A percentile compares a stretch with the other conserved stretches of the same genome.
Evolutionary conservation across 2,797 vertebrate genomes (phyloP).

Genomic region (Poeciliopsis infans): DNA sequence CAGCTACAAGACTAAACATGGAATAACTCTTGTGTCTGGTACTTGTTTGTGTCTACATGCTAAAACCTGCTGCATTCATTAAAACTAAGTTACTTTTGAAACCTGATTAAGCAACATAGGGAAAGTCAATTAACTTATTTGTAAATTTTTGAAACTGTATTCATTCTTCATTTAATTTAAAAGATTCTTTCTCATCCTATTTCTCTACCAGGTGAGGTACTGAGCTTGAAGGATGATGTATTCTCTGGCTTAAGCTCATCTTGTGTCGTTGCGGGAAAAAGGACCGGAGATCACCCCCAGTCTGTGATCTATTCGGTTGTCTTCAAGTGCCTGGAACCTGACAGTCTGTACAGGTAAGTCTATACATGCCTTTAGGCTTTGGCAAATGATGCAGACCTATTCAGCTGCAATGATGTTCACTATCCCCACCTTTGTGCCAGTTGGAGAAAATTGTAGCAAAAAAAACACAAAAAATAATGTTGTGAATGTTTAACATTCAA

Average conservation of each 20-base stretch:
- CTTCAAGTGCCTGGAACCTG: conserved; percentile 99
- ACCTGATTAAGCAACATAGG: neutral
- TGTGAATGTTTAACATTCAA: neutral
- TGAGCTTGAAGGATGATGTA: conserved; percentile 95
- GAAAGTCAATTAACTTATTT: neutral
- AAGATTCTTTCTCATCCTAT: neutral
- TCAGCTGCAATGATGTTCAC: neutral
- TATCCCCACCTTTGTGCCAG: neutral
- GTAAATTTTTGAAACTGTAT: neutral
- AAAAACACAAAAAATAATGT: too few relatives aligned
- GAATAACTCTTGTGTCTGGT: conserved; percentile 54
- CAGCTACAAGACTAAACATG: conserved; percentile 27
- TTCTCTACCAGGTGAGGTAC: conserved; percentile 87
- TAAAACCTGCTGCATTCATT: neutral
- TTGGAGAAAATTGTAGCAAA: neutral
- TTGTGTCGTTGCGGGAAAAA: conserved; percentile 92
- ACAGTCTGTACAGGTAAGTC: conserved; percentile 98
- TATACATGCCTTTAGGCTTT: neutral
- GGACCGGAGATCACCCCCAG: conserved; percentile 87
- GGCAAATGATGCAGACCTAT: neutral
- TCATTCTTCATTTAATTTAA: neutral
- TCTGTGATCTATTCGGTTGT: conserved; percentile 92
- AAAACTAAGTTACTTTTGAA: conserved; percentile 16
- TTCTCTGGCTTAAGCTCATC: conserved; percentile 94
- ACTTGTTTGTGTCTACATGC: neutral